These are phyloP conservation scores for Tetraodon nigroviridis DNA, from an alignment of 2,113 vertebrate genomes.

Conservation along the genomic window DNA sequence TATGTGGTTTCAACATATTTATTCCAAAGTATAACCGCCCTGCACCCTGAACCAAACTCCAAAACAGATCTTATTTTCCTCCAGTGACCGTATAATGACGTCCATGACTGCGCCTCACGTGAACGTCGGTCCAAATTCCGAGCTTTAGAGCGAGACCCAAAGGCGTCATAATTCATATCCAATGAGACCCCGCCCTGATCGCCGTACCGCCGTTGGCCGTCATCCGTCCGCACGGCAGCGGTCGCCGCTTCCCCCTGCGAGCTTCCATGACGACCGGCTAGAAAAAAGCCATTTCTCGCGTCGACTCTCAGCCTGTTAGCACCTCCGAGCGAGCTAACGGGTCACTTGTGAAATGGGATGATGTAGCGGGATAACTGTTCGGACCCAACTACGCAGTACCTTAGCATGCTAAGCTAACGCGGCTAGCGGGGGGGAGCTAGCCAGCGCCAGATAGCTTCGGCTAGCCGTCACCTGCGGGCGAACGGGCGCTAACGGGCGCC, in stretches of 20 bases:
- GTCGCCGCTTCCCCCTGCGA: constrained; percentile 25
- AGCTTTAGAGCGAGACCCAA: constrained; percentile 11
- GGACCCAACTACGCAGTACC: constrained; percentile 42
- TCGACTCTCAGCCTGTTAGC: constrained; percentile 32
- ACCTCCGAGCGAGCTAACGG: constrained; percentile 38
- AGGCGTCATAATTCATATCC: constrained; percentile 65
- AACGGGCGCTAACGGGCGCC: constrained; percentile 17
- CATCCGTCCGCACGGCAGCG: constrained; percentile 24
- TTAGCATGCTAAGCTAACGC: constrained; percentile 60
- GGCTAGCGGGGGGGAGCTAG: constrained; percentile 38
- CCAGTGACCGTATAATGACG: no score
- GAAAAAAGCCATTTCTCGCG: background rate
- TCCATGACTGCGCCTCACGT: no score
- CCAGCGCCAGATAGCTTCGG: constrained; percentile 39
- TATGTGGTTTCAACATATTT: no score
- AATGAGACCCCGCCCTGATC: constrained; percentile 69
- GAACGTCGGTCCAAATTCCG: constrained; percentile 9
- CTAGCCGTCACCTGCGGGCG: constrained; percentile 56
- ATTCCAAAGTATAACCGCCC: no score
- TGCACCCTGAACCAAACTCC: no score
- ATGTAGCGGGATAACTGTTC: constrained; percentile 53
- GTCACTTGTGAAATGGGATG: constrained; percentile 32
- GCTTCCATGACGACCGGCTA: constrained; percentile 42
- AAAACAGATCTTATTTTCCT: no score
- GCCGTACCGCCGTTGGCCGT: constrained; percentile 31